Conservation (phyloP, 2,888 invertebrate genomes). For the Uloborus plumipes region DNA sequence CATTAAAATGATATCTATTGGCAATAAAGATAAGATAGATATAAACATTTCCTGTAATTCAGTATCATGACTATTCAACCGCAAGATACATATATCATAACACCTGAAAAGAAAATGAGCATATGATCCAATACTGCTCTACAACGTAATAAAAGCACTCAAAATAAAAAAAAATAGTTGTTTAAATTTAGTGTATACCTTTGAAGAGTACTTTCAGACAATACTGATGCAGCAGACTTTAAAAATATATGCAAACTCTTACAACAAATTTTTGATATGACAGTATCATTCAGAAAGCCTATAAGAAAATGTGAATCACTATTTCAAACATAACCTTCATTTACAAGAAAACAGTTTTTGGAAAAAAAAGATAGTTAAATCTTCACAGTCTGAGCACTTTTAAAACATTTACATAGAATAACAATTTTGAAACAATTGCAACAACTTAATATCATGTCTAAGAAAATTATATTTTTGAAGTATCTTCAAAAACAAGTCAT, state of each 20-base stretch:
- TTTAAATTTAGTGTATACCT: conserved; percentile 25
- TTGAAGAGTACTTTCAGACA: conserved; percentile 40
- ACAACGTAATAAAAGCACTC: background rate
- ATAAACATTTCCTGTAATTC: conserved; percentile 69
- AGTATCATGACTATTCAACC: conserved; percentile 69
- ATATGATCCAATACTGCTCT: background rate
- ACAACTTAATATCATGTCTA: too few relatives aligned
- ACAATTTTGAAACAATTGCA: too few relatives aligned
- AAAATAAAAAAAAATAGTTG: background rate
- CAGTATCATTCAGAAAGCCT: conserved; percentile 38
- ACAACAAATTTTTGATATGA: conserved; percentile 40
- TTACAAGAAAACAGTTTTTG: too few relatives aligned
- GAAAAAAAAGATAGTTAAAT: too few relatives aligned
- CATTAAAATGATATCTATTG: conserved; percentile 66
- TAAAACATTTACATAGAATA: too few relatives aligned
- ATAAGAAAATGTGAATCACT: background rate
- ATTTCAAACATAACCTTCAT: too few relatives aligned
- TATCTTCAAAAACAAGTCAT: too few relatives aligned
- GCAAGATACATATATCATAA: conserved; percentile 70
- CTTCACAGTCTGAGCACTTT: too few relatives aligned
- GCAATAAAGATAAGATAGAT: conserved; percentile 69
- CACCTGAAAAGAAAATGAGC: conserved; percentile 67
- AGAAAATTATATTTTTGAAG: too few relatives aligned
- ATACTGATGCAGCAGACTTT: conserved; percentile 32
- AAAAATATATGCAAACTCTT: conserved; percentile 49